Percentiles rank a stretch among this genome's conserved stretches.
phyloP scores from a whole-genome alignment of 2,113 vertebrate species.

The Pleuronectes platessa region DNA sequence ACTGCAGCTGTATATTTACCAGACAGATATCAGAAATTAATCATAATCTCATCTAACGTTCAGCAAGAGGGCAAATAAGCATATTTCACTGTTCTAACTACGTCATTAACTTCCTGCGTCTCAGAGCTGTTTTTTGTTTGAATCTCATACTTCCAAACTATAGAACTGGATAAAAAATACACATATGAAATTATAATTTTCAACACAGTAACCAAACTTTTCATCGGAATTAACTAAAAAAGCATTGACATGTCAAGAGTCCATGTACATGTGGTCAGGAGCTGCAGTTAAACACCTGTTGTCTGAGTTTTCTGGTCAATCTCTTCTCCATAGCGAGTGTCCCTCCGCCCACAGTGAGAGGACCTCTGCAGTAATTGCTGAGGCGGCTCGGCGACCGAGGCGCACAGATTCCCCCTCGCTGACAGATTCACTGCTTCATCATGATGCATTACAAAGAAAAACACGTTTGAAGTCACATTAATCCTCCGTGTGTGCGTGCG shows the following conservation, averaged over 20 bases:
- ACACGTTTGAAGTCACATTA: constrained; percentile 78
- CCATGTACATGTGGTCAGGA: constrained; percentile 28
- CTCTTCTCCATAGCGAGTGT: constrained; percentile 31
- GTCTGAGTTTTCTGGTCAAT: constrained; percentile 32
- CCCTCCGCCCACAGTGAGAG: constrained; percentile 38
- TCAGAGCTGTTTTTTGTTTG: background rate
- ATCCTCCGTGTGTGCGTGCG: constrained; percentile 56
- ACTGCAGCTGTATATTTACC: background rate
- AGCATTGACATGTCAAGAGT: background rate
- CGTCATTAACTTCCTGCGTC: too few relatives aligned
- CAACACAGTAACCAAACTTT: background rate
- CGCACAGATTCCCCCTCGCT: constrained; percentile 55
- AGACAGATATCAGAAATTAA: background rate
- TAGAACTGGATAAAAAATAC: background rate
- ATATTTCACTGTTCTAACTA: background rate
- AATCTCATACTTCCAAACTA: background rate
- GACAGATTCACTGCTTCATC: constrained; percentile 81
- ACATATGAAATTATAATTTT: constrained; percentile 13
- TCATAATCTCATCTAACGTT: background rate
- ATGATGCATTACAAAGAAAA: constrained; percentile 79
- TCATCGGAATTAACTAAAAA: constrained; percentile 23
- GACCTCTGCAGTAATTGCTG: constrained; percentile 50
- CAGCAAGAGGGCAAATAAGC: background rate
- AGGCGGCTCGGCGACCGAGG: constrained; percentile 51
- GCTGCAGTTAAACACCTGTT: constrained; percentile 53